Evolutionary conservation across 2,113 vertebrate genomes (phyloP), one percentile per base, ranked within the genome.

Genomic region (Bufo bufo): DNA sequence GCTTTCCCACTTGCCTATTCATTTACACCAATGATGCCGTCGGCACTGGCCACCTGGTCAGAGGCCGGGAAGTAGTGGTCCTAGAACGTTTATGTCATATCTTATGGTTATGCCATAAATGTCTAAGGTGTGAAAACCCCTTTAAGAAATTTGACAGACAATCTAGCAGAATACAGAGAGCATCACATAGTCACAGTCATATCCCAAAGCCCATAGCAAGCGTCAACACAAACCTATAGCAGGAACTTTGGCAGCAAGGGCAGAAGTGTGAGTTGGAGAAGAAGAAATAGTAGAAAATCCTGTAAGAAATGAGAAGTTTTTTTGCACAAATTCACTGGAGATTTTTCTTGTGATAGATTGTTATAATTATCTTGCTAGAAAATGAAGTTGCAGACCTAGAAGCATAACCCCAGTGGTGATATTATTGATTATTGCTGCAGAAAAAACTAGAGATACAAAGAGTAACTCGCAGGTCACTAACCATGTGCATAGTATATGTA

Each of bases 281-380:
- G 90, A 92, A 93, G 91, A 93, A 92, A 90, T 90, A 91, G 91
- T 90, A 89, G 90, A 93, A 90, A 93, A 90, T 89, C 94, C 96
- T 97, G 95, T 90, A 96, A 69, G 82, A 89, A 92, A 91, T 91
- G 92, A 96, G 85, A 96, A 11, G 89, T 79, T 6, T 0, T 0
- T 59, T 33, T 33, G 33, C 33, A 33, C 33, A 33, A 33, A 33
- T 33, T 50, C 59, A 65, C 19, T 1, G 3, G n/a, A 7, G n/a
- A 75, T 13, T 75, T 13, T 75, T 49, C 6, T 75, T 75, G 11
- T 75, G 23, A 75, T 49, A 47, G 16, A 47, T 49, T 72, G 69
- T 72, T 45, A 45, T 17, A 72, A 72, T 72, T 33, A 71, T 71
- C 7, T 20, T 65, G 17, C n/a, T 66, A 33, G 66, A 33, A 71